These are phyloP conservation scores for Antheraea yamamai DNA, from an alignment of 2,888 invertebrate species.

Conservation along the genomic window DNA sequence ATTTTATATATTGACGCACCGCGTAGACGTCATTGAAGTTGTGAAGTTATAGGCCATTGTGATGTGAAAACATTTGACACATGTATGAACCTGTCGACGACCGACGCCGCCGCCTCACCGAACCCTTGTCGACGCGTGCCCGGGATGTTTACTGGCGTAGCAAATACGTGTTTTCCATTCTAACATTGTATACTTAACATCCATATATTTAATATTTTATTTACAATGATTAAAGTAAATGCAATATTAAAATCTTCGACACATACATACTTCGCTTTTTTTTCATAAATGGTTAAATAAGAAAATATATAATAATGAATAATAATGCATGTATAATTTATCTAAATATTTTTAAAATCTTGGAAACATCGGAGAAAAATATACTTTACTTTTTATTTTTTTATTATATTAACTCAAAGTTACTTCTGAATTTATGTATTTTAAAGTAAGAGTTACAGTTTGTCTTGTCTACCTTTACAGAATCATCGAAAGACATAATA, in stretches of 20 bases:
- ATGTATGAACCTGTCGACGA: conserved; percentile 12
- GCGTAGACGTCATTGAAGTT: conserved; percentile 16
- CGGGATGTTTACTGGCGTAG: conserved; percentile 13
- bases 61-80: conserved; percentile 28
- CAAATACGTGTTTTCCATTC: conserved; percentile 7
- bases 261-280: not conserved
- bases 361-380: not conserved
- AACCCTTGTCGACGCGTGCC: conserved; percentile 17
- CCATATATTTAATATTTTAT: not conserved
- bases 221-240: not conserved
- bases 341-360: not conserved
- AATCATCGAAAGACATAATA: no score
- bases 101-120: not conserved
- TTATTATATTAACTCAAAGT: not conserved
- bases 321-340: not conserved
- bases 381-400: not conserved
- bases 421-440: no score
- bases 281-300: not conserved
- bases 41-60: conserved; percentile 19
- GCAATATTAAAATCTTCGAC: not conserved
- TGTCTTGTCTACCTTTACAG: no score
- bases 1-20: not conserved
- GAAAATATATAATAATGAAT: not conserved
- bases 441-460: no score
- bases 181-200: not conserved